These are phyloP conservation scores for Tribolium castaneum DNA, from an alignment of 1,140 invertebrate genomes.

Conservation along the genomic window DNA sequence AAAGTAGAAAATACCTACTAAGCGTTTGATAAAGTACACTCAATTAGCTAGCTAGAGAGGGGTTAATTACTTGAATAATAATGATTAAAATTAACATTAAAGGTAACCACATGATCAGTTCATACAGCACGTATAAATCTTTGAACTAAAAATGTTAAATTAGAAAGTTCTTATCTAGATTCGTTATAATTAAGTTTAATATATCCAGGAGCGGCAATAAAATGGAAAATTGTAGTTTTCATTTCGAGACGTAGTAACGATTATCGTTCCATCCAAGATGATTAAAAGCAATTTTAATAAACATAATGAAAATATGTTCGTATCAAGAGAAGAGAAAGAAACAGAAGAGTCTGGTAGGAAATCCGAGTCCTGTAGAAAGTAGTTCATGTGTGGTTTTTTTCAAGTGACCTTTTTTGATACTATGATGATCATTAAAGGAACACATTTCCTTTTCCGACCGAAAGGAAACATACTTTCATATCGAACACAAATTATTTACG, in stretches of 20 bases:
- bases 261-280: not conserved
- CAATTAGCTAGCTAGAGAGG: not conserved
- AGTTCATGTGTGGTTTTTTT: not conserved
- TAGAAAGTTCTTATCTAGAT: slow-evolving; percentile 17
- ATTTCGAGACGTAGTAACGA: not conserved
- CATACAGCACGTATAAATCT: not conserved
- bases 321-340: not conserved
- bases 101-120: not conserved
- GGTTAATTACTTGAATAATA: not conserved
- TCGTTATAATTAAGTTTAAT: slow-evolving; percentile 11
- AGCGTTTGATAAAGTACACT: not conserved
- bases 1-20: not conserved
- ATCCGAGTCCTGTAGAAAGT: not conserved
- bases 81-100: not conserved
- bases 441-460: not conserved
- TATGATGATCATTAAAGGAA: not conserved
- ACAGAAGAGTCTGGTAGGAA: not conserved
- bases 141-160: slow-evolving; percentile 1
- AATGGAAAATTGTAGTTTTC: not conserved
- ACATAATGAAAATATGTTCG: not conserved
- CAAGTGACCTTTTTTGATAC: not conserved
- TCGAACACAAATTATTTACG: not conserved
- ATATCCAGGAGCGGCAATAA: not conserved
- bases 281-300: not conserved
- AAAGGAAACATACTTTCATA: not conserved